phyloP scores from a whole-genome alignment of 2,113 vertebrate species.

The Colinus virginianus region DNA sequence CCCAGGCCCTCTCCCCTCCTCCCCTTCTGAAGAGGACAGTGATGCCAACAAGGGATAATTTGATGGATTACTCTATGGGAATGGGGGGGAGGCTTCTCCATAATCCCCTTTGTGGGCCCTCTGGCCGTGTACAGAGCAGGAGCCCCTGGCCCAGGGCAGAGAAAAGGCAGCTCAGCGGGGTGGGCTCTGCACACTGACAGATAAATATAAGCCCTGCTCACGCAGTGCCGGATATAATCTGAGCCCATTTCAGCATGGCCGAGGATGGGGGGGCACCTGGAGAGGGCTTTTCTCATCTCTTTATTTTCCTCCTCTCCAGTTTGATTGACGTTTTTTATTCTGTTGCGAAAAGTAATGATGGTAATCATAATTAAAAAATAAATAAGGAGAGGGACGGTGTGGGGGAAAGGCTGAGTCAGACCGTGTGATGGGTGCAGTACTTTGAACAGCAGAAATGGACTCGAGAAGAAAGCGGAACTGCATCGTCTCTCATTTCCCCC shows the following conservation, averaged over 20 bases:
- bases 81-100: constrained; percentile 75
- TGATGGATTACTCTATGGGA: constrained; percentile 83
- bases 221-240: constrained; percentile 61
- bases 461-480: constrained; percentile 13
- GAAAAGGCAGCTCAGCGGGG: constrained; percentile 83
- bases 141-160: constrained; percentile 75
- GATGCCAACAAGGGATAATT: constrained; percentile 78
- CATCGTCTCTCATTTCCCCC: background rate
- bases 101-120: constrained; percentile 84
- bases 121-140: constrained; percentile 75
- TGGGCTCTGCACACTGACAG: constrained; percentile 61
- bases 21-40: constrained; percentile 59
- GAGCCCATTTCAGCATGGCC: background rate
- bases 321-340: constrained; percentile 70
- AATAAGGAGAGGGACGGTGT: background rate
- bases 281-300: background rate
- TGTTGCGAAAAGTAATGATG: background rate
- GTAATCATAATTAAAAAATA: background rate
- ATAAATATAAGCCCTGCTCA: constrained; percentile 75
- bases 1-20: too few species aligned
- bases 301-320: background rate
- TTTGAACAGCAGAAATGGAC: background rate
- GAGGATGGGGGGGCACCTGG: constrained; percentile 47
- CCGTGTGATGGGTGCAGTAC: background rate
- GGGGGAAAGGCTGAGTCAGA: background rate